Base-by-base conservation (phyloP, 2,888 invertebrate genomes). In the Cetonia aurata region DNA sequence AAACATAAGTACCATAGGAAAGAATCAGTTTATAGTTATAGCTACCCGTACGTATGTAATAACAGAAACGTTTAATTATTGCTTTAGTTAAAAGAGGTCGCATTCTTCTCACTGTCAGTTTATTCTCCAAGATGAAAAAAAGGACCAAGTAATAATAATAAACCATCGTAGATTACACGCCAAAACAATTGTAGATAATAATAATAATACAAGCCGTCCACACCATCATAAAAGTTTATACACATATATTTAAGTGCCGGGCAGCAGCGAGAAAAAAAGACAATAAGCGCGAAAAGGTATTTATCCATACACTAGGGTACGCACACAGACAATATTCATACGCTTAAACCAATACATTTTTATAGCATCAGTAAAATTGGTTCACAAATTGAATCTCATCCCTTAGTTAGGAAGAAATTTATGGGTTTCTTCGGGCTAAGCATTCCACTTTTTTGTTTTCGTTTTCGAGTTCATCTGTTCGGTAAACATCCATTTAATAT, bases 381-480 rank as follows among this genome's bases (percentile, higher is more conserved):
- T 77, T 77, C 75, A 77, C 77, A 79, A 78, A 79, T 79, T 78
- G 78, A 77, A 79, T 78, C 79, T 77, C 77, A 75, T 74, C 75
- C 75, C 75, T 75, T 77, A 75, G 74, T 75, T 75, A 76, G 69
- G 73, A 73, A 75, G 72, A 75, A 78, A 79, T 79, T 79, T 79
- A 79, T 76, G 77, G 72, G 72, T 75, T 76, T 78, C 77, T 76
- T 75, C 75, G 73, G 79, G 78, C 78, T 70, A 78, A 70, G 73
- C 77, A 77, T 78, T 74, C 74, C 67, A 70, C 73, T 55, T 57
- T 44, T 70, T 70, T 41, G 52, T 65, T 48, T 57, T 60, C 62
- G 41, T 70, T 69, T 57, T 44, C 50, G 52, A 41, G 52, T 57
- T 50, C 50, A 65, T 37, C 62, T 41, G 50, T 33, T 68, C 55